Conservation (phyloP, 2,113 vertebrate species). For the Trochalopteron elliotii region DNA sequence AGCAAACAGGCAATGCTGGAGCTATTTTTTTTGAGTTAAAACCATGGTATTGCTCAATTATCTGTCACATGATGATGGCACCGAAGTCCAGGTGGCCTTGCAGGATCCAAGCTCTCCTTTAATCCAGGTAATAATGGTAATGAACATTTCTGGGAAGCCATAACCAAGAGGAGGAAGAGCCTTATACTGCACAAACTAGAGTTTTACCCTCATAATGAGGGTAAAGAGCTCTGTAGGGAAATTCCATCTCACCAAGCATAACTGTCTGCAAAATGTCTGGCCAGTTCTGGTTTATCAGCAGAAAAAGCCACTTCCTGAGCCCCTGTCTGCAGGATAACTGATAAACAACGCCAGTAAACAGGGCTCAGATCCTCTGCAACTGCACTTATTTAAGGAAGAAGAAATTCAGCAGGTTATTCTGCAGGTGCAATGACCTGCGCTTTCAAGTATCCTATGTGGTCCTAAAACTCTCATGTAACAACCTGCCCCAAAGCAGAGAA, state of each 20-base stretch:
- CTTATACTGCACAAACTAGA: neutral
- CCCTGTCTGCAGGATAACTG: neutral
- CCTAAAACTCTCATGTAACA: fast-evolving
- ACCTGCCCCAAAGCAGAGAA: neutral
- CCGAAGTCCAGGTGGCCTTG: fast-evolving
- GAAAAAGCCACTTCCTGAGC: neutral
- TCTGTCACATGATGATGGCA: too few species aligned
- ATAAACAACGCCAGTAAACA: neutral
- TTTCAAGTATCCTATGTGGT: neutral
- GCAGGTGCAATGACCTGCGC: fast-evolving
- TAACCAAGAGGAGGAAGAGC: neutral
- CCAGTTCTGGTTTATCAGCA: neutral
- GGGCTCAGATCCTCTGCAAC: neutral
- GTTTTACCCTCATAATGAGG: neutral
- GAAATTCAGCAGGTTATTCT: neutral
- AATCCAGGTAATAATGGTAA: neutral
- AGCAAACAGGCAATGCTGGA: neutral
- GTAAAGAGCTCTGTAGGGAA: neutral
- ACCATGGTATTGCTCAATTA: neutral
- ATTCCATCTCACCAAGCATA: neutral
- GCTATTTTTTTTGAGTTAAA: neutral
- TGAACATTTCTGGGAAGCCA: neutral
- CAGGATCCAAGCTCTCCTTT: neutral
- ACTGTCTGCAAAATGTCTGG: neutral
- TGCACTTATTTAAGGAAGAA: neutral